These are phyloP conservation scores for Amphimedon queenslandica DNA, from an alignment of 37 sponge, comb jelly and placozoan species.

Conservation along the genomic window DNA sequence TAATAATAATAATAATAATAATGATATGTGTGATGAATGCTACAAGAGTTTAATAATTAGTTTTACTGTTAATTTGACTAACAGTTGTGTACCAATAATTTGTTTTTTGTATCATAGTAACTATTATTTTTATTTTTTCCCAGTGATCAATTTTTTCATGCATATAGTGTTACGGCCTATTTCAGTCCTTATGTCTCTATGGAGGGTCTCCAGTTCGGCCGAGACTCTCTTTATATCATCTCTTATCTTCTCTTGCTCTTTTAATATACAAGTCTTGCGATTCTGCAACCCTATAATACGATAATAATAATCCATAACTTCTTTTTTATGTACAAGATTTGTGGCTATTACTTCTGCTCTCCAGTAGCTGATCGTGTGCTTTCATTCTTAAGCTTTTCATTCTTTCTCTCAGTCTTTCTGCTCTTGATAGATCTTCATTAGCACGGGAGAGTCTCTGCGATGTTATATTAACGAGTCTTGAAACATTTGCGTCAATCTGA, in stretches of 20 bases:
- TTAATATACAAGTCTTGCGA: background rate
- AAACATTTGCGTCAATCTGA: too few species aligned
- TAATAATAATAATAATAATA: too few species aligned
- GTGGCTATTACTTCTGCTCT: constrained; percentile 16
- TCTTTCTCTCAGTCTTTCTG: constrained; percentile 12
- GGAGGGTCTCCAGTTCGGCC: constrained; percentile 32
- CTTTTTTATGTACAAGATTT: too few species aligned
- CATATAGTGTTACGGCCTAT: constrained; percentile 20
- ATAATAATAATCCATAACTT: too few species aligned
- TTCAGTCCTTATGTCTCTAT: background rate
- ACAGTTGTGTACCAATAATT: too few species aligned
- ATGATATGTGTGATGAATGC: too few species aligned
- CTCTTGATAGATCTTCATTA: constrained; percentile 3
- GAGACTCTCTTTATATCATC: constrained; percentile 31
- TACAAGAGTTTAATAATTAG: too few species aligned
- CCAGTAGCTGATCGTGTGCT: constrained; percentile 22
- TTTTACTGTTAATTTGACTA: too few species aligned
- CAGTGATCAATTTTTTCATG: background rate
- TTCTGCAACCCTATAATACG: background rate
- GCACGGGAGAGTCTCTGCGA: constrained; percentile 4
- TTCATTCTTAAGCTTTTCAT: background rate
- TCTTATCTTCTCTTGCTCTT: constrained; percentile 33
- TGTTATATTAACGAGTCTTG: background rate
- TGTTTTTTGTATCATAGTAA: too few species aligned
- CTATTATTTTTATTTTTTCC: background rate